These are phyloP conservation scores for Dendroctonus ponderosae DNA, from an alignment of 1,140 invertebrate species.

Conservation along the genomic window DNA sequence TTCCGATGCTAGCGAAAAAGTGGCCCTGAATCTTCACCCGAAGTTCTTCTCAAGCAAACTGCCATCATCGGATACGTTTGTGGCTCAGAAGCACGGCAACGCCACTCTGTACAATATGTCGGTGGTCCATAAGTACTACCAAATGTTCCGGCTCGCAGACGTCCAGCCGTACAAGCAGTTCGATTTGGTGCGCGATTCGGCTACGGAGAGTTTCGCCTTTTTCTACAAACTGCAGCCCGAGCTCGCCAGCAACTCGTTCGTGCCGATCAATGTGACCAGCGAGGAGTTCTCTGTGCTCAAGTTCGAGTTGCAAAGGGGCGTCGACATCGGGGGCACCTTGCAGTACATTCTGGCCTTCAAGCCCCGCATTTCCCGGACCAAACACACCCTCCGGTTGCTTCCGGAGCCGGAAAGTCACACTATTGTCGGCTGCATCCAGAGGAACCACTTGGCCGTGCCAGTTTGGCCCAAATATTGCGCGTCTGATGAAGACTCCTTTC, in stretches of 20 bases:
- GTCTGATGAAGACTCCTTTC: constrained; percentile 53
- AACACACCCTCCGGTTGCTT: not conserved
- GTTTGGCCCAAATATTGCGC: constrained; percentile 57
- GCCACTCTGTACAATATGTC: constrained; percentile 33
- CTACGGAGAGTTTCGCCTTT: constrained; percentile 68
- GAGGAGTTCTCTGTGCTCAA: constrained; percentile 60
- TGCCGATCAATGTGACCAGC: constrained; percentile 63
- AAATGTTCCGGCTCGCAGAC: constrained; percentile 32
- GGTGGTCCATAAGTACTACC: constrained; percentile 23
- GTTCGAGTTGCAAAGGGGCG: constrained; percentile 64
- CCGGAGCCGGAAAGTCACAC: constrained; percentile 51
- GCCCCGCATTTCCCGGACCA: constrained; percentile 56
- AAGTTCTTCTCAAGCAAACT: constrained; percentile 29
- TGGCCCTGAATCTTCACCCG: constrained; percentile 25
- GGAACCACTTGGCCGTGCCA: constrained; percentile 56
- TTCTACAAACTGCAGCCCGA: constrained; percentile 65
- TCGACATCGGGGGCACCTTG: constrained; percentile 70
- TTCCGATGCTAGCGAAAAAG: constrained; percentile 7
- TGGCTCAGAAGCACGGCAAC: constrained; percentile 14
- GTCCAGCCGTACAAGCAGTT: constrained; percentile 40
- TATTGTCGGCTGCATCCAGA: constrained; percentile 61
- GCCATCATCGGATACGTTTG: not conserved
- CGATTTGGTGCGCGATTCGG: constrained; percentile 63
- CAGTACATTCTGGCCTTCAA: constrained; percentile 63
- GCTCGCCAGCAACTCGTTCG: constrained; percentile 54